Base-by-base conservation (phyloP, 2,888 invertebrate genomes). In the Meghimatium bilineatum region DNA sequence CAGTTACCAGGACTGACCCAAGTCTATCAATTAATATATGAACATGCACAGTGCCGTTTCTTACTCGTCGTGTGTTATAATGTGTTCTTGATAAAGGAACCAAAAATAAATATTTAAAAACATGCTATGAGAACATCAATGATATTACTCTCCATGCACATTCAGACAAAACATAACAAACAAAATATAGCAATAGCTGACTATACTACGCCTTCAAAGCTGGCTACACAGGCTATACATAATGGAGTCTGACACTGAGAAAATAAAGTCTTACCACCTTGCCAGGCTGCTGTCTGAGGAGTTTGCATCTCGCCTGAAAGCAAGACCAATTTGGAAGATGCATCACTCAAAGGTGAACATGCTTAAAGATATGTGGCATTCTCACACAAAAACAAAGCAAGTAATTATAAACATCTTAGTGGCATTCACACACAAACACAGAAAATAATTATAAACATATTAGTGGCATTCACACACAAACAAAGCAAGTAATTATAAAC, bases 261-360 rank as follows among this genome's bases (percentile, higher is more conserved):
- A 26, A 38, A 38, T 71, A 32, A 84, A 60, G 49, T 69, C 88
- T 86, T 86, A 89, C 89, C 88, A 86, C 85, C 87, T 87, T 84
- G 87, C 83, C 72, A 89, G 82, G 86, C 89, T 89, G 86, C 87
- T 87, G 82, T 89, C 89, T 29, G 89, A 89, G 26, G 88, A 88
- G 82, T 89, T 89, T n/a, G 82, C 85, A 86, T 86, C 86, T 83
- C 87, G 85, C 63, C 87, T 88, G 77, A 84, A 85, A 85, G 17
- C 74, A 80, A 80, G 49, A 74, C n/a, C 44, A 72, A 29, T 38
- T 71, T 60, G 26, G 71, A n/a, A 69, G 52, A 79, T 71, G 56
- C 80, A 72, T 80, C 72, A 80, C 80, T 56, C n/a, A 56, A 71
- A 80, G n/a, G 52, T 80, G 56, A 8, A 79, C 67, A 67, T 67